Evolutionary conservation across 1,140 invertebrate species (phyloP).

Genomic region (Bacillus rossius): DNA sequence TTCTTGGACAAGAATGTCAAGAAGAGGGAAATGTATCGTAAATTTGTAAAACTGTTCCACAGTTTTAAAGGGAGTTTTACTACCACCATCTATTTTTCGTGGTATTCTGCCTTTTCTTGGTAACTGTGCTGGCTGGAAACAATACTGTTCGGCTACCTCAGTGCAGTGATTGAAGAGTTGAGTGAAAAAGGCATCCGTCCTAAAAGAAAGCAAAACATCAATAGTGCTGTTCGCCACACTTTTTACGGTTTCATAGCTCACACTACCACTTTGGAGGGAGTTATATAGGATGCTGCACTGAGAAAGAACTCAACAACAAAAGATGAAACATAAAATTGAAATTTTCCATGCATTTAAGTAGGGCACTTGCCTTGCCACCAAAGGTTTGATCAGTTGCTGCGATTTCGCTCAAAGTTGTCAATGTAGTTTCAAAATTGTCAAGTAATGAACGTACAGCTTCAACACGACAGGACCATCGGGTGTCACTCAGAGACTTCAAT

Average conservation of each 20-base stretch:
- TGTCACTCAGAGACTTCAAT: slow-evolving; percentile 10
- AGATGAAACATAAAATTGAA: slow-evolving; percentile 6
- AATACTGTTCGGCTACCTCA: no score
- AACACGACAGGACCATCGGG: slow-evolving; percentile 3
- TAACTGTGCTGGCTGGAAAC: no score
- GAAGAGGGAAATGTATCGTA: no score
- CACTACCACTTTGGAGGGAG: neutral
- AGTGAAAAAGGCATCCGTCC: slow-evolving; percentile 19
- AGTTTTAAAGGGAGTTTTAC: no score
- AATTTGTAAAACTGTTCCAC: no score
- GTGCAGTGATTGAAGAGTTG: no score
- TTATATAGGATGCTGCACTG: slow-evolving; percentile 3
- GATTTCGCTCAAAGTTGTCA: slow-evolving; percentile 3
- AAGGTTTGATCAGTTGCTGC: neutral
- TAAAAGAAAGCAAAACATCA: neutral
- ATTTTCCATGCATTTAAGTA: slow-evolving; percentile 1
- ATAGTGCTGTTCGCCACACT: neutral
- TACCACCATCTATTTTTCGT: no score
- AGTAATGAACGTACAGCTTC: slow-evolving; percentile 4
- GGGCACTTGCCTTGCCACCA: slow-evolving; percentile 4
- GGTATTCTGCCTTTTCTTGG: no score
- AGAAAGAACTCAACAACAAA: slow-evolving; percentile 5
- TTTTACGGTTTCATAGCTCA: slow-evolving; percentile 4
- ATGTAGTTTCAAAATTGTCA: neutral
- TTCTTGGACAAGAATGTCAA: no score